Percentiles rank a stretch among this genome's conserved stretches.
Evolutionary conservation across 92 coral and sea anemone genomes (phyloP).

Genomic region (Palythoa grandis): DNA sequence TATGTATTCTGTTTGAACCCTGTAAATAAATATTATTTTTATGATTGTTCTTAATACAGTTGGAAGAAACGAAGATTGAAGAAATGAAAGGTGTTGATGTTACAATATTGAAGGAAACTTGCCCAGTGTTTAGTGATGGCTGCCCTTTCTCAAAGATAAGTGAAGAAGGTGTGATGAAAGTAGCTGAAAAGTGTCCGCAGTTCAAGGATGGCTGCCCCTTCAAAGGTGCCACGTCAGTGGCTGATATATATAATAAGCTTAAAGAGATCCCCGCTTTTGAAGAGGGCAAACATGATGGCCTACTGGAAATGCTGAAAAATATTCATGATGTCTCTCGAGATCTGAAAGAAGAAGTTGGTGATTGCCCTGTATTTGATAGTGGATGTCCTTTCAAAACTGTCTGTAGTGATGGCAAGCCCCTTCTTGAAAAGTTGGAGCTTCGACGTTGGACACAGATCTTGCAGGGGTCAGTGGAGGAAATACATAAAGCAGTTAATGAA

Average conservation of each 20-base stretch:
- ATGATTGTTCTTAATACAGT: constrained; percentile 12
- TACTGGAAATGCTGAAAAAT: constrained; percentile 76
- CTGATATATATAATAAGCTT: constrained; percentile 79
- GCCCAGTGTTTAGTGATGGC: constrained; percentile 95
- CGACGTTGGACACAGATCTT: constrained; percentile 82
- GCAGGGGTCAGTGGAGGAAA: constrained; percentile 59
- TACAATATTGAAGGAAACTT: constrained; percentile 74
- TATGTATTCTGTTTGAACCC: too few species aligned
- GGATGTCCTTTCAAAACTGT: constrained; percentile 98
- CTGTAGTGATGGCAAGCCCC: constrained; percentile 92
- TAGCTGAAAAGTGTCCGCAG: constrained; percentile 85
- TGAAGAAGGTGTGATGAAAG: constrained; percentile 69
- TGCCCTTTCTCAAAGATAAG: constrained; percentile 83
- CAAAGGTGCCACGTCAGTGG: constrained; percentile 72
- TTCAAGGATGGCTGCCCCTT: constrained; percentile 93
- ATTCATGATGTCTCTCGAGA: constrained; percentile 80
- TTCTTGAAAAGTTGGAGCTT: constrained; percentile 81
- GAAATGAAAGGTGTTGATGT: constrained; percentile 62
- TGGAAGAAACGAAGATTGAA: constrained; percentile 60
- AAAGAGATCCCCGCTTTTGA: constrained; percentile 71
- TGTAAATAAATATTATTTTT: too few species aligned
- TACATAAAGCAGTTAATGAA: constrained; percentile 49
- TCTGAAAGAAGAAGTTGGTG: constrained; percentile 85
- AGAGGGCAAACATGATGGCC: constrained; percentile 79
- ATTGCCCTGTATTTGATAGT: constrained; percentile 90